Evolutionary conservation across 2,888 invertebrate species (phyloP), one percentile per base, ranked within the genome.

Genomic region (Lottia gigantea): DNA sequence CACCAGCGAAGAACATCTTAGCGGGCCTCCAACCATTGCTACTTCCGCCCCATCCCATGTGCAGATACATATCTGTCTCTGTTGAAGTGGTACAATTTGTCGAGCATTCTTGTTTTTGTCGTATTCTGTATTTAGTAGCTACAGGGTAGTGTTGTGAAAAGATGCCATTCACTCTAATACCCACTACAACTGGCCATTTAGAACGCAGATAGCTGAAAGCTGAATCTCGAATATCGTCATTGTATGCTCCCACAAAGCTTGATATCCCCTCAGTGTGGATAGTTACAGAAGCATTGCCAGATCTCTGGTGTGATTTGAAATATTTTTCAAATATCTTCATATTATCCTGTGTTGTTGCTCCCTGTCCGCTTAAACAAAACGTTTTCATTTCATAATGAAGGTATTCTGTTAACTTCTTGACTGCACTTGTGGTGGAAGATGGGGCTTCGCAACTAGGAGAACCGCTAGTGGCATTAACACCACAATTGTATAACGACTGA

Each of bases 101-200:
- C 19, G 40, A 61, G 47, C 65, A 64, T 47, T 67, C 64, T 25
- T 61, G 55, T 2, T 23, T 55, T 14, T 19, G 23, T 49, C 64
- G 62, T 3, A 61, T 68, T 15, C 74, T 62, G 49, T 74, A 74
- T 49, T 67, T 62, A 23, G 74, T 74, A 19, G 71, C 71, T 40
- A 74, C 74, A 19, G 74, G 68, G 69, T 69, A 74, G 67, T 74
- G 74, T 62, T 71, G 71, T 15, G 68, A 64, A 64, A 74, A 71
- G 7, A 69, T 14, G 0, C 74, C 71, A 14, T 61, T 46, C 19
- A 69, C 71, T 55, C 69, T 46, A 46, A 72, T 69, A 14, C 72
- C 72, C 62, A 67, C 70, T 25, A 72, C 67, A 26, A 70, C 67
- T 0, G 74, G 74, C 74, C 74, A 71, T 47, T 70, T 70, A 47